phyloP scores from a whole-genome alignment of 2,113 vertebrate species.

The Alethe diademata region DNA sequence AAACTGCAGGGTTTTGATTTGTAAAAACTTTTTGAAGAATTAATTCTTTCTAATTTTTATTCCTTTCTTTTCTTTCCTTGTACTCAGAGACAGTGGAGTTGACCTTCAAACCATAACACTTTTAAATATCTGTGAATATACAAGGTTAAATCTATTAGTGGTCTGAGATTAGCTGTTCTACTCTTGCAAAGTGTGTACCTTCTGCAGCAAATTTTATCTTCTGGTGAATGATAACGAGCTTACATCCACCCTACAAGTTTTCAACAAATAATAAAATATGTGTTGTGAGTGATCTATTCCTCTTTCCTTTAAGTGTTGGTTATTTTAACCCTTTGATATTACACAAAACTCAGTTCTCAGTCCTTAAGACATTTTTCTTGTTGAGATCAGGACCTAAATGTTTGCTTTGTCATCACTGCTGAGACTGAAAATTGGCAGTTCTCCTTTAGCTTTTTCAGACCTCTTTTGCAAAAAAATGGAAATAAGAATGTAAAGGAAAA shows the following conservation, averaged over 20 bases:
- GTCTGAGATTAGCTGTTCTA: constrained; percentile 63
- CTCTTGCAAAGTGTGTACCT: constrained; percentile 49
- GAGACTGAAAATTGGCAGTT: neutral
- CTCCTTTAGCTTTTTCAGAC: neutral
- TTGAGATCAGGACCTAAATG: neutral
- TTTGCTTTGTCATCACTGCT: neutral
- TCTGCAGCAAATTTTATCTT: constrained; percentile 57
- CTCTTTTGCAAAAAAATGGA: neutral
- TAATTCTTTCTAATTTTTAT: constrained; percentile 83
- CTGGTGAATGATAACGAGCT: constrained; percentile 25
- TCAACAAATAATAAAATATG: constrained; percentile 45
- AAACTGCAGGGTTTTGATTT: constrained; percentile 86
- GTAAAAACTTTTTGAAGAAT: constrained; percentile 86
- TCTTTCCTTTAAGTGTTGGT: constrained; percentile 8
- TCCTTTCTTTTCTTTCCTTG: constrained; percentile 76
- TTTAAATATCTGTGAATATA: constrained; percentile 74
- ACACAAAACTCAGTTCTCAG: neutral
- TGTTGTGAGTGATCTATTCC: constrained; percentile 30
- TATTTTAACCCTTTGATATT: constrained; percentile 43
- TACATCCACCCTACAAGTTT: neutral
- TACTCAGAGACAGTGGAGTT: constrained; percentile 70
- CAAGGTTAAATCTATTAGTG: constrained; percentile 79
- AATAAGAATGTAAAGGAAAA: neutral
- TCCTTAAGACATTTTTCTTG: neutral
- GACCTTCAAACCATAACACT: constrained; percentile 80